Conservation (phyloP, 2,113 vertebrate species). For the Buteo buteo region DNA sequence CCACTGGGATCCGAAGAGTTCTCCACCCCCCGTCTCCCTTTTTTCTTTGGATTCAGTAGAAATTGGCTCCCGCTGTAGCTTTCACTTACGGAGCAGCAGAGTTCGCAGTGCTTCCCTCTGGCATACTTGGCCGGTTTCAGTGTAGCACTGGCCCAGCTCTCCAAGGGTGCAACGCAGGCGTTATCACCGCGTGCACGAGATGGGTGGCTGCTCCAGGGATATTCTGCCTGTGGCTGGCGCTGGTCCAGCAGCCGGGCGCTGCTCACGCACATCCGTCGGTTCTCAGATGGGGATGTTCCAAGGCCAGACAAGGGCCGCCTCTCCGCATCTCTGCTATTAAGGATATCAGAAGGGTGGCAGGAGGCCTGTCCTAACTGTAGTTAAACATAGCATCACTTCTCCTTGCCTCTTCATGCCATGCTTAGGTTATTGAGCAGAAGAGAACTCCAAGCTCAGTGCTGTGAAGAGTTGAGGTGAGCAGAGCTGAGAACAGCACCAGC, state of each 20-base stretch:
- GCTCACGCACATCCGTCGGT: not conserved
- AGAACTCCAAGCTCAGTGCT: not conserved
- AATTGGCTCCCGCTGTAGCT: not conserved
- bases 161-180: not conserved
- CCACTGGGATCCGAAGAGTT: not conserved
- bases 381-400: not conserved
- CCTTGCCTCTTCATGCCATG: not conserved
- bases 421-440: not conserved
- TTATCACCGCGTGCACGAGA: not conserved
- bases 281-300: not conserved
- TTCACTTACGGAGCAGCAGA: accelerated
- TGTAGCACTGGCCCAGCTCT: accelerated
- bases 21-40: not conserved
- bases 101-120: not conserved
- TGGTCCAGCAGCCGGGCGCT: not conserved
- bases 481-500: not conserved
- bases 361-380: not conserved
- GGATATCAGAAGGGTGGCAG: not conserved
- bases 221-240: not conserved
- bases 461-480: not conserved
- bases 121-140: not conserved
- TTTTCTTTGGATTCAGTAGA: accelerated
- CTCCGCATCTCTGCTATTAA: not conserved
- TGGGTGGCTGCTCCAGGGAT: not conserved
- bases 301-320: not conserved